Evolutionary conservation across 2,113 vertebrate genomes (phyloP), one percentile per base, ranked within the genome.

Genomic region (Phaethornis superciliosus): DNA sequence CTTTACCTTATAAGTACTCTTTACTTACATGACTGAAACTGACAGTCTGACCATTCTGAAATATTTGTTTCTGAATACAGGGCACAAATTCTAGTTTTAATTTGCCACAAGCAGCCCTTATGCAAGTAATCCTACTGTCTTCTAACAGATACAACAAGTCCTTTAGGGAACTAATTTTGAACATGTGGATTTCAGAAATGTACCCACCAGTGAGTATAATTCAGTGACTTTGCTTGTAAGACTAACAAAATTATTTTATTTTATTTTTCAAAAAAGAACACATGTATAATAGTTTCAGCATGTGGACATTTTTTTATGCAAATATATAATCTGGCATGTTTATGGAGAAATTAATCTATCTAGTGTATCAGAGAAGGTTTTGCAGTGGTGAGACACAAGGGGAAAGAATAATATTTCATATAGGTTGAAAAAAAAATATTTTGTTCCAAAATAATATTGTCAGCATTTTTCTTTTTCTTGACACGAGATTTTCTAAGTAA

Each of bases 401-500:
- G 49, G 84, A 87, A 90, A 74, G 1, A n/a, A 52, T 3, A 46
- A 47, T 87, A 81, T 86, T 79, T 86, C n/a, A 46, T 60, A 24
- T 14, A 15, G 68, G 19, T 20, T 79, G 35, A n/a, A 95, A 81
- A 89, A 88, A 60, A 51, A 10, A 28, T 15, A 58, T 64, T 72
- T 32, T 84, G 17, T 83, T 93, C 46, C 20, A 49, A 76, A 30
- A 33, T 4, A 90, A 88, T 71, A 84, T 56, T 85, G 89, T 65
- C 40, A 71, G 22, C 15, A 72, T 92, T 94, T 76, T 90, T 83
- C 56, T 51, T 85, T 85, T 81, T 74, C 56, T 74, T 93, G 80
- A 76, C 83, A 88, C 72, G 46, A 92, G 5, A 47, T 58, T 83
- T 85, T 78, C 44, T 72, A 77, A 92, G 10, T 60, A 86, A 88